phyloP scores from a whole-genome alignment of 1,140 invertebrate species.

The Drosophila takahashii region DNA sequence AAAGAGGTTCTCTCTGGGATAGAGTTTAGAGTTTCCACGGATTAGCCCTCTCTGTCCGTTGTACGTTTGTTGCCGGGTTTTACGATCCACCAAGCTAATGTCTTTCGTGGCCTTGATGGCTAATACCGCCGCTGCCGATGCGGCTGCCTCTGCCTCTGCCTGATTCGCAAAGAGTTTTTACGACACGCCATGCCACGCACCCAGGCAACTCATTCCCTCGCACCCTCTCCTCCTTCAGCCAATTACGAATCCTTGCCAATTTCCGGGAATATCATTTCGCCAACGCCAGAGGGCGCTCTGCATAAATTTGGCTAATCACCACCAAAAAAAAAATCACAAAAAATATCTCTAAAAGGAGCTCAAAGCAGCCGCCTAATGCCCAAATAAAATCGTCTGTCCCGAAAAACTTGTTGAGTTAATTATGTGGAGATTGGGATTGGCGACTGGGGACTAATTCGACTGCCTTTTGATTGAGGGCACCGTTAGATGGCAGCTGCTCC shows the following conservation, averaged over 20 bases:
- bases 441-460: constrained; percentile 45
- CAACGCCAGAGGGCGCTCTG: constrained; percentile 75
- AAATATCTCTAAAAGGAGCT: constrained; percentile 44
- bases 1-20: constrained; percentile 71
- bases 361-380: constrained; percentile 60
- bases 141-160: constrained; percentile 35
- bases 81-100: constrained; percentile 73
- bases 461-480: constrained; percentile 36
- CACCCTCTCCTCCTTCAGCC: not conserved
- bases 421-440: constrained; percentile 21
- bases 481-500: constrained; percentile 58
- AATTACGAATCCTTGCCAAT: constrained; percentile 75
- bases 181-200: constrained; percentile 41
- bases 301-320: constrained; percentile 60
- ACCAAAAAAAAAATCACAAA: constrained; percentile 3
- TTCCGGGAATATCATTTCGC: constrained; percentile 78
- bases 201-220: constrained; percentile 27
- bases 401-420: constrained; percentile 55
- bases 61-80: constrained; percentile 35
- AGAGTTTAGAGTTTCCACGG: constrained; percentile 81
- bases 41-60: constrained; percentile 49
- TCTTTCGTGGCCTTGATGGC: constrained; percentile 68
- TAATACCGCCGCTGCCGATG: constrained; percentile 2
- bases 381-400: constrained; percentile 6
- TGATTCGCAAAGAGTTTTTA: constrained; percentile 83